Conservation (phyloP, 2,797 vertebrate genomes). For the Clarias fuscus region DNA sequence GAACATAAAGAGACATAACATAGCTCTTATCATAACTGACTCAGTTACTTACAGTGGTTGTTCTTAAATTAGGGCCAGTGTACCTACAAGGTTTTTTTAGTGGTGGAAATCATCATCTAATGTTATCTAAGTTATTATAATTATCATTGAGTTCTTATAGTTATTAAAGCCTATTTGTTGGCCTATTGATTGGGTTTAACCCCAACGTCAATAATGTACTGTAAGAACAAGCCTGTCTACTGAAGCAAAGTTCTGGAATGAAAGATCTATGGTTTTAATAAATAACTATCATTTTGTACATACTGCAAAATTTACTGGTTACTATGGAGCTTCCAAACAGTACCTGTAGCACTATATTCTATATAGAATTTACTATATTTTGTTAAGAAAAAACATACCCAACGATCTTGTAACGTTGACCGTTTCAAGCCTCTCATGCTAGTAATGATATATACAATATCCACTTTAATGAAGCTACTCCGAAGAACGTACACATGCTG, state of each 20-base stretch:
- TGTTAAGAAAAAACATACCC: background rate
- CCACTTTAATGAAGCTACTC: slow-evolving; percentile 44
- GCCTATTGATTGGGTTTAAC: background rate
- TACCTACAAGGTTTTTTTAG: background rate
- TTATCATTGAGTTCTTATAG: background rate
- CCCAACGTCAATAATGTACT: background rate
- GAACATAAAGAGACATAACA: background rate
- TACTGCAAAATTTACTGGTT: no score
- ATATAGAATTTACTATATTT: background rate
- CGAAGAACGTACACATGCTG: slow-evolving; percentile 33
- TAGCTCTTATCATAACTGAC: background rate
- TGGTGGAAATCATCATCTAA: background rate
- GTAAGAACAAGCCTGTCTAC: background rate
- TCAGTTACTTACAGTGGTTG: background rate
- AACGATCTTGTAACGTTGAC: slow-evolving; percentile 3
- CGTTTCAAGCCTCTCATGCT: background rate
- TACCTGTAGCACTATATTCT: background rate
- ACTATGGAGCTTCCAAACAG: background rate
- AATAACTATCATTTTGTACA: background rate
- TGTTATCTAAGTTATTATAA: background rate
- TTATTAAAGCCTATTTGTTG: background rate
- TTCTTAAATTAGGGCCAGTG: background rate
- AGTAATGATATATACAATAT: background rate
- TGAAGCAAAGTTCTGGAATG: background rate
- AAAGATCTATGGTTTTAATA: background rate